These are phyloP conservation scores for Gymnocephalus cernua DNA, from an alignment of 2,113 vertebrate genomes.

Conservation along the genomic window DNA sequence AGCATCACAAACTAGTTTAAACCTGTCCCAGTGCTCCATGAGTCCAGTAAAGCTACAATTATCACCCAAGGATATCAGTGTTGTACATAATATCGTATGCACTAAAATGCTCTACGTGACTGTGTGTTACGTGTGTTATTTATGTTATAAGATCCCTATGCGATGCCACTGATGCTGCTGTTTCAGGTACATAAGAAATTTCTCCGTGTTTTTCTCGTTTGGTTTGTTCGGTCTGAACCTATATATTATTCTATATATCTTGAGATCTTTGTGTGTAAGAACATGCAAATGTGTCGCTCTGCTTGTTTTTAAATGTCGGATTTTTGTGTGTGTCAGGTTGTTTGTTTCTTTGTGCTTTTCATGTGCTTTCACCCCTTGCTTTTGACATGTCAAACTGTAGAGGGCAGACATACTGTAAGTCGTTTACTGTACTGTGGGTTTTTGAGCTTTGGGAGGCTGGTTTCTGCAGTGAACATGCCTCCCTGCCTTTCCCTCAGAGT, in stretches of 20 bases:
- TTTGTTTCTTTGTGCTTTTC: conserved; percentile 67
- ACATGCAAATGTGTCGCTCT: conserved; percentile 75
- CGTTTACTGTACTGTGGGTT: conserved; percentile 37
- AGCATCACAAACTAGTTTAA: conserved; percentile 63
- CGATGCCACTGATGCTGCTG: conserved; percentile 82
- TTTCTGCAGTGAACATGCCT: conserved; percentile 33
- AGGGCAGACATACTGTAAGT: conserved; percentile 44
- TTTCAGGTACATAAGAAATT: conserved; percentile 72
- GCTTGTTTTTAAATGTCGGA: conserved; percentile 69
- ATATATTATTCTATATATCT: conserved; percentile 76
- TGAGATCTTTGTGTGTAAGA: conserved; percentile 74
- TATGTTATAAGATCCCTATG: conserved; percentile 72
- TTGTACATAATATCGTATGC: conserved; percentile 83
- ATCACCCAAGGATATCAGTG: conserved; percentile 69
- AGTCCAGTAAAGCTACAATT: conserved; percentile 71
- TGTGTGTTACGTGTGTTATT: conserved; percentile 79
- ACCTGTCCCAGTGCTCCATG: conserved; percentile 64
- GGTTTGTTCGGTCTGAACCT: conserved; percentile 69
- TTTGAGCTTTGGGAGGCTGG: conserved; percentile 43
- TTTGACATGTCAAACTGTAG: conserved; percentile 54
- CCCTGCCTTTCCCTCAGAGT: conserved; percentile 21
- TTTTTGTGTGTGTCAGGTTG: conserved; percentile 63
- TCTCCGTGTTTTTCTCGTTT: conserved; percentile 69
- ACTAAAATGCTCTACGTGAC: conserved; percentile 80
- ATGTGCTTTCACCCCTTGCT: conserved; percentile 50